Base-by-base conservation (phyloP, 2,113 vertebrate species). In the Amblyornis subalaris region DNA sequence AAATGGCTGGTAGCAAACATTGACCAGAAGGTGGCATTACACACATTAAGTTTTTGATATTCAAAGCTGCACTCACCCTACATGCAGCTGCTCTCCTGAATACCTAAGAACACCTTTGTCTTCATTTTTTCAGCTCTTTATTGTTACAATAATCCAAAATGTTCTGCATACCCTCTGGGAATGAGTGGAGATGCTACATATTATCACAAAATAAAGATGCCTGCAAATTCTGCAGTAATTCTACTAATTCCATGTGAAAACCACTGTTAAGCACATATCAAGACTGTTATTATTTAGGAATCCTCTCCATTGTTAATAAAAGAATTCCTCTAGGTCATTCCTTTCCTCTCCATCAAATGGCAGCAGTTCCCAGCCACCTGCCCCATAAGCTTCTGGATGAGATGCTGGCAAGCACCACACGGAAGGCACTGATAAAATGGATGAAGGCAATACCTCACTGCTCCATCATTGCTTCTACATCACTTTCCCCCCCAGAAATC, bases 1-100 rank as follows among this genome's bases (percentile, higher is more conserved):
- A 93, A 94, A 84, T 16, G 18, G 45, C 51, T 75, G 91, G 54
- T 73, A 84, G 77, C 91, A 91, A 94, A 95, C 58, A 85, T 29
- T 0, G 73, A 77, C 97, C 97, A 97, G 97, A 96, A 97, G 96
- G 92, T 97, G 97, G 97, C 97, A 94, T 95, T 93, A 96, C 73
- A 85, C 83, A 94, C 97, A 96, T 91, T 65, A 95, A 67, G 69
- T 88, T 97, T 95, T 96, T 96, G 74, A 92, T 91, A 96, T 87
- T 95, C 94, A 94, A 78, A 85, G 88, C 94, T 79, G 86, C 66
- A 86, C 47, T 94, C 78, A 67, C 45, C 48, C 79, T 85, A 83
- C 45, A 69, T 54, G 69, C 66, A 95, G 87, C 42, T 88, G 51
- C 53, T 95, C 64, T 94, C 61, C 70, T 90, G 88, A 96, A 96